These are phyloP conservation scores for Leptinotarsa rubiginosa DNA, from an alignment of 2,888 invertebrate species.

Conservation along the genomic window DNA sequence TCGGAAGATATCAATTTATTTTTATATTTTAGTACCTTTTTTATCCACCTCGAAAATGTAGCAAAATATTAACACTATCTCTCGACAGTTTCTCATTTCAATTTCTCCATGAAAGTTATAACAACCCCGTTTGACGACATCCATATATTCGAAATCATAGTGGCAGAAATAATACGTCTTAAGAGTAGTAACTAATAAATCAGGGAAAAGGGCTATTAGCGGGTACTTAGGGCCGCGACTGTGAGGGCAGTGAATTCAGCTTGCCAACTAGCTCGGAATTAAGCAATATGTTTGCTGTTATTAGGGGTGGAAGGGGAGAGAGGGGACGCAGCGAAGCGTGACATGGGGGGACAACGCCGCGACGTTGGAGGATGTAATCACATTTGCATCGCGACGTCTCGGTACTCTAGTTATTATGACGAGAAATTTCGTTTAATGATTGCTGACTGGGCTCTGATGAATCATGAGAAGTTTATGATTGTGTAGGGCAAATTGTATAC, in stretches of 20 bases:
- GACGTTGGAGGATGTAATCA: conserved; percentile 33
- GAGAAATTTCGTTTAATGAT: conserved; percentile 29
- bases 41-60: too few species aligned
- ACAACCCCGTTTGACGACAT: background rate
- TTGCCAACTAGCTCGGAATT: conserved; percentile 65
- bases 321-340: conserved; percentile 27
- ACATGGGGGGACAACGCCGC: conserved; percentile 16
- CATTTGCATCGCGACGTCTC: conserved; percentile 39
- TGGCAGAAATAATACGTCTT: conserved; percentile 59
- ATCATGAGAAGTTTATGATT: background rate
- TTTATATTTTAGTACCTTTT: too few species aligned
- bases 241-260: conserved; percentile 55
- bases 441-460: conserved; percentile 7
- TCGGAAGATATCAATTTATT: too few species aligned
- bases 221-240: conserved; percentile 64
- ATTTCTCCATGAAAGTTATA: too few species aligned
- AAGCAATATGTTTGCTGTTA: conserved; percentile 68
- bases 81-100: too few species aligned
- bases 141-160: conserved; percentile 47
- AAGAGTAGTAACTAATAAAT: conserved; percentile 59
- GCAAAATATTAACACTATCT: too few species aligned
- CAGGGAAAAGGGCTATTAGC: conserved; percentile 66
- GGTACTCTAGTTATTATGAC: conserved; percentile 30
- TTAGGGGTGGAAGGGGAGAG: conserved; percentile 52
- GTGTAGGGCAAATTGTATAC: background rate